Conservation (phyloP, 2,888 invertebrate species). For the Heliconius ethilla region DNA sequence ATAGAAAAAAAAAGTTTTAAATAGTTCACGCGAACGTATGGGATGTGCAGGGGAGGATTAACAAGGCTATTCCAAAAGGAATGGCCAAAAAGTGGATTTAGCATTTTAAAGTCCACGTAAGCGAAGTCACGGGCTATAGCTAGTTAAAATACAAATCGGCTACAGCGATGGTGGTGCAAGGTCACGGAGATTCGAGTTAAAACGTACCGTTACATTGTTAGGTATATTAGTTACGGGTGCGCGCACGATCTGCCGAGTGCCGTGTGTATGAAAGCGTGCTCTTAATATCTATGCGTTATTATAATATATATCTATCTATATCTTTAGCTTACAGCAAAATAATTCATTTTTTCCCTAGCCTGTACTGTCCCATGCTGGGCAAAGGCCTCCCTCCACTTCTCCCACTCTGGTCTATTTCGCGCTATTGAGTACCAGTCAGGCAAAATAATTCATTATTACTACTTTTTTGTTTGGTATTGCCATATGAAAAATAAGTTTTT, state of each 20-base stretch:
- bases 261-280: conserved; percentile 10
- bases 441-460: not conserved
- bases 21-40: too few relatives aligned
- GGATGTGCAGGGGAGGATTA: too few relatives aligned
- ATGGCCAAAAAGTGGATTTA: not conserved
- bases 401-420: too few relatives aligned
- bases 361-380: too few relatives aligned
- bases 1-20: not conserved
- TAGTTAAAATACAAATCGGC: not conserved
- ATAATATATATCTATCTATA: not conserved
- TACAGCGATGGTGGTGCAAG: conserved; percentile 34
- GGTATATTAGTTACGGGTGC: conserved; percentile 23
- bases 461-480: not conserved
- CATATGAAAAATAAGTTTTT: too few relatives aligned
- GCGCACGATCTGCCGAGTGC: conserved; percentile 21
- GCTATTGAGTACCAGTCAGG: too few relatives aligned
- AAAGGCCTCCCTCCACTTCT: too few relatives aligned
- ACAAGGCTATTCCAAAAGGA: not conserved
- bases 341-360: too few relatives aligned
- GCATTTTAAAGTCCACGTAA: not conserved
- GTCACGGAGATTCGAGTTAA: conserved; percentile 36
- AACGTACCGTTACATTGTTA: conserved; percentile 23
- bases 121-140: not conserved
- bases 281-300: conserved; percentile 9
- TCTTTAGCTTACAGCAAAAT: not conserved